Percentiles rank a stretch among this genome's conserved stretches.
Conservation (phyloP, 2,797 vertebrate species). For the Falco columbarius region DNA sequence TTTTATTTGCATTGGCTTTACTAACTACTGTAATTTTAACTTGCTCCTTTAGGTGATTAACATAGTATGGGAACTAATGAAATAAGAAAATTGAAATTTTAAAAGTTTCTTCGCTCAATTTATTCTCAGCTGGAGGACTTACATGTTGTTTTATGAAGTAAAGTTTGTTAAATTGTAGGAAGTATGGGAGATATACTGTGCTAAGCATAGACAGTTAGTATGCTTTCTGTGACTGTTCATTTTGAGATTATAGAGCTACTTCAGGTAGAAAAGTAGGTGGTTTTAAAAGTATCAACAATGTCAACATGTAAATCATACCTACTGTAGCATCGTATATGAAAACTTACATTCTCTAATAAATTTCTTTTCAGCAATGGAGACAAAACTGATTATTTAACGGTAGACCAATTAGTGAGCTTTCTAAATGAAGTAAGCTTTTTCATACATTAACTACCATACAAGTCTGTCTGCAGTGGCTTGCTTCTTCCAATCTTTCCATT, state of each 20-base stretch:
- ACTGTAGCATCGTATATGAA: conserved; percentile 78
- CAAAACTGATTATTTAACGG: conserved; percentile 99
- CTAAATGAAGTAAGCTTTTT: conserved; percentile 99
- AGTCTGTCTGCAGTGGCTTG: conserved; percentile 88
- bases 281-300: conserved; percentile 72
- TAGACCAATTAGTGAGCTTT: conserved; percentile 99
- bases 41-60: conserved; percentile 85
- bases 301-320: conserved; percentile 84
- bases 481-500: conserved; percentile 75
- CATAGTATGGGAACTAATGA: conserved; percentile 80
- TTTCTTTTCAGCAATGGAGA: conserved; percentile 99
- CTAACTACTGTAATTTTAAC: conserved; percentile 90
- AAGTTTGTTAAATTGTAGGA: background rate
- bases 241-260: conserved; percentile 44
- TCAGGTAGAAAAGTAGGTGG: conserved; percentile 56
- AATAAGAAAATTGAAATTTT: conserved; percentile 56
- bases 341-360: conserved; percentile 92
- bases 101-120: conserved; percentile 58
- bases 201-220: background rate
- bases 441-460: conserved; percentile 93
- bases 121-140: conserved; percentile 77
- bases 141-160: conserved; percentile 75
- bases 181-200: background rate
- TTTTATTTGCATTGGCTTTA: conserved; percentile 82
- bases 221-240: conserved; percentile 44